These are phyloP conservation scores for Platycnemis pennipes DNA, from an alignment of 2,888 invertebrate species.

Conservation along the genomic window DNA sequence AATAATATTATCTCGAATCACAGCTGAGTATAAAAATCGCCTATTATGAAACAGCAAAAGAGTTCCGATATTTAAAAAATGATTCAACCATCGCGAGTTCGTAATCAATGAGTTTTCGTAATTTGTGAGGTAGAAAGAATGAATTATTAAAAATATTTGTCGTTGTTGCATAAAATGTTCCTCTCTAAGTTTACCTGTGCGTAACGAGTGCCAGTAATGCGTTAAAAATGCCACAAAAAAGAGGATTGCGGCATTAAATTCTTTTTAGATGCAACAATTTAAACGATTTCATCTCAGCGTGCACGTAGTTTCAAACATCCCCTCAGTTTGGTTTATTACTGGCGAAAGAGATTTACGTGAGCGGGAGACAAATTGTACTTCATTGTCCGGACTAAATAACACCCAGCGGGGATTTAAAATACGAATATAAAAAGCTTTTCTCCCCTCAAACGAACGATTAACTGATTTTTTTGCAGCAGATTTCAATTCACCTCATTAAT, in stretches of 20 bases:
- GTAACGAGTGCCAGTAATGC: not conserved
- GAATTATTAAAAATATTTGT: too few species aligned
- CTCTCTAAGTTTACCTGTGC: too few species aligned
- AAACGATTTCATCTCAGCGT: not conserved
- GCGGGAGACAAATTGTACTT: conserved; percentile 46
- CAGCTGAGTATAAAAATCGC: too few species aligned
- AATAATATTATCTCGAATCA: too few species aligned
- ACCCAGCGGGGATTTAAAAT: not conserved
- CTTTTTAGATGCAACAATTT: not conserved
- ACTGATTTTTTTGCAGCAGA: conserved; percentile 12
- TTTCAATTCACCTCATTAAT: conserved; percentile 52
- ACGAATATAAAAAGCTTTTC: not conserved
- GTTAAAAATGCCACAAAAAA: not conserved
- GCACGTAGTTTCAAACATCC: not conserved
- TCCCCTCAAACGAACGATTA: not conserved
- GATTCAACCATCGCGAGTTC: too few species aligned
- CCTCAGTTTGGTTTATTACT: conserved; percentile 27
- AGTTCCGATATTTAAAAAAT: too few species aligned
- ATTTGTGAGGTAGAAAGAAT: too few species aligned
- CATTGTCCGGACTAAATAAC: conserved; percentile 45
- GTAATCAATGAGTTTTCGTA: too few species aligned
- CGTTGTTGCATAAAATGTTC: too few species aligned
- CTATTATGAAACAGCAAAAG: too few species aligned
- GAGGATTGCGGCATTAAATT: not conserved
- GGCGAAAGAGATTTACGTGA: conserved; percentile 49